Evolutionary conservation across 2,888 invertebrate species (phyloP).

Genomic region (Germaria angustata): DNA sequence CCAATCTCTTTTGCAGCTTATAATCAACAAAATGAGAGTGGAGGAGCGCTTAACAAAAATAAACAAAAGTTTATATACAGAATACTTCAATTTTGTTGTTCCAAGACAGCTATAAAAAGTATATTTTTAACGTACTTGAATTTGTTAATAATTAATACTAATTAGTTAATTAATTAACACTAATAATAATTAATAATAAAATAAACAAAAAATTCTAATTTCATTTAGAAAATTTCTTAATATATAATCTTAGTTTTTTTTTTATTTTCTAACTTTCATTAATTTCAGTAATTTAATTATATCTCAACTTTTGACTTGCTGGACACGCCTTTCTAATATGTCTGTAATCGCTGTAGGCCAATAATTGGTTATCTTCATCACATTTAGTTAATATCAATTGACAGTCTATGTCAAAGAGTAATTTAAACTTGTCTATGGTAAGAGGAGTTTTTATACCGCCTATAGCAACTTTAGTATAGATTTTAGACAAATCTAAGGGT

Average conservation of each 20-base stretch:
- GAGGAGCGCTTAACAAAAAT: constrained; percentile 9
- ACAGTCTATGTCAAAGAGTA: constrained; percentile 71
- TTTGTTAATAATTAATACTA: no score
- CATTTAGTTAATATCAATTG: constrained; percentile 68
- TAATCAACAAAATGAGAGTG: background rate
- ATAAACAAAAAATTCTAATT: constrained; percentile 9
- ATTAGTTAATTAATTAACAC: no score
- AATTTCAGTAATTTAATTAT: constrained; percentile 30
- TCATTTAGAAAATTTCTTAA: constrained; percentile 9
- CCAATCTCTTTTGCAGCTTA: background rate
- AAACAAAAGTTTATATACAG: background rate
- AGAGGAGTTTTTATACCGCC: constrained; percentile 70
- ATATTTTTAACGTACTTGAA: background rate
- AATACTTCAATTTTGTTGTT: background rate
- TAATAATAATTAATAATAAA: constrained; percentile 14
- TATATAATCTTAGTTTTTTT: constrained; percentile 1
- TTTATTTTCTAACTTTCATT: constrained; percentile 22
- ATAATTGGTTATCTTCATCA: constrained; percentile 38
- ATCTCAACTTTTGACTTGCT: constrained; percentile 70
- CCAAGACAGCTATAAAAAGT: background rate
- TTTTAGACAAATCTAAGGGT: constrained; percentile 69
- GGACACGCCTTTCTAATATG: constrained; percentile 70
- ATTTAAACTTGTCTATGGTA: constrained; percentile 71
- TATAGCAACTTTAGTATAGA: constrained; percentile 72
- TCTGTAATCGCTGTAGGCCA: constrained; percentile 56